Conservation (phyloP, 2,113 vertebrate species). For the Protomyctophum bolini region DNA sequence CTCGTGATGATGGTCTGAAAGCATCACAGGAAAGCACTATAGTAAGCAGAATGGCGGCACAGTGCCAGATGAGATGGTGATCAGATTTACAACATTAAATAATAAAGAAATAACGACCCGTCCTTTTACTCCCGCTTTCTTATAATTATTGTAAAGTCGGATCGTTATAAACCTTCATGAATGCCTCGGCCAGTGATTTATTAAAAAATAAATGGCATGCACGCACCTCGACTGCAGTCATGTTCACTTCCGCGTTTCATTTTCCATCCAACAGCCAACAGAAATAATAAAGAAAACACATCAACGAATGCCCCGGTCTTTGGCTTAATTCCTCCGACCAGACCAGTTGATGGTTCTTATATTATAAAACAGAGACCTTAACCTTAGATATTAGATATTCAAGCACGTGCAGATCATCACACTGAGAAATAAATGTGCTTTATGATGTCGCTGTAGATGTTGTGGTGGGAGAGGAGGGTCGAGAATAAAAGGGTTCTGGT, state of each 20-base stretch:
- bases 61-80: no score
- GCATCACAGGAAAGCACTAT: no score
- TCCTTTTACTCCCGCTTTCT: no score
- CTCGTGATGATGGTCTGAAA: no score
- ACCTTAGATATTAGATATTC: not conserved
- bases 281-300: conserved; percentile 13
- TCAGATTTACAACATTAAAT: no score
- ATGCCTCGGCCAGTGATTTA: no score
- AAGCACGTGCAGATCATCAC: not conserved
- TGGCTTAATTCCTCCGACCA: conserved; percentile 35
- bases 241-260: conserved; percentile 65
- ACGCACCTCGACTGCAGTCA: conserved; percentile 73
- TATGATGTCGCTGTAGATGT: conserved; percentile 21
- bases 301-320: conserved; percentile 33
- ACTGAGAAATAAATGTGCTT: not conserved
- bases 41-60: no score
- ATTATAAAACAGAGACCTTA: conserved; percentile 6
- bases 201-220: not conserved
- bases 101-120: no score
- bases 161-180: no score
- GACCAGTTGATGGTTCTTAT: conserved; percentile 14
- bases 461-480: conserved; percentile 30
- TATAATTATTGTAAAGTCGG: no score
- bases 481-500: conserved; percentile 75
- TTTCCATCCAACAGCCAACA: conserved; percentile 69